Conservation (phyloP, 2,888 invertebrate genomes). For the Siphlonurus alternatus region DNA sequence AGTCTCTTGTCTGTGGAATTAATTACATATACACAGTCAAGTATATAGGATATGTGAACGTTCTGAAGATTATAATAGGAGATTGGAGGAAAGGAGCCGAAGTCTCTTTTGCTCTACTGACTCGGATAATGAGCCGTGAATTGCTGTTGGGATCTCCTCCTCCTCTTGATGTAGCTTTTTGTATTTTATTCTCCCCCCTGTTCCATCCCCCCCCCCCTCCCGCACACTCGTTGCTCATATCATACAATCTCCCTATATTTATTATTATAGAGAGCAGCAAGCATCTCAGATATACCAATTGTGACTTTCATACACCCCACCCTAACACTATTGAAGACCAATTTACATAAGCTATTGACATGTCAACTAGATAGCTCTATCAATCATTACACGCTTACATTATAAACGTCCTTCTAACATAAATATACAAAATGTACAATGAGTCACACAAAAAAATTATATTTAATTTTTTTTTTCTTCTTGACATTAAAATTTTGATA, state of each 20-base stretch:
- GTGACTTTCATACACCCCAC: neutral
- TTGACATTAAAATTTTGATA: no score
- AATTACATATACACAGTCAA: no score
- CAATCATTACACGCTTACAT: neutral
- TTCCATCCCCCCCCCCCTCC: neutral
- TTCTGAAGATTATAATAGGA: neutral
- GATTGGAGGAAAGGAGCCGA: neutral
- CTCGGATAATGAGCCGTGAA: slow-evolving; percentile 3
- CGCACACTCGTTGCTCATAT: no score
- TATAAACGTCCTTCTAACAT: neutral
- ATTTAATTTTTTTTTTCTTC: no score
- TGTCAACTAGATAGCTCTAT: neutral
- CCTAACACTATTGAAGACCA: neutral
- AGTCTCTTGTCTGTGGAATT: no score
- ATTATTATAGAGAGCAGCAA: no score
- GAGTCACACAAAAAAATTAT: no score
- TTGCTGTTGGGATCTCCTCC: no score
- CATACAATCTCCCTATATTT: neutral
- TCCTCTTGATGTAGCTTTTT: no score
- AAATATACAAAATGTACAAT: no score
- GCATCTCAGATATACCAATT: neutral
- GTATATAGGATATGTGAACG: no score
- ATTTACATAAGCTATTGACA: neutral
- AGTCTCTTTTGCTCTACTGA: neutral
- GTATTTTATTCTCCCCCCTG: no score